phyloP scores from a whole-genome alignment of 1,140 invertebrate genomes.

The Drosophila obscura region DNA sequence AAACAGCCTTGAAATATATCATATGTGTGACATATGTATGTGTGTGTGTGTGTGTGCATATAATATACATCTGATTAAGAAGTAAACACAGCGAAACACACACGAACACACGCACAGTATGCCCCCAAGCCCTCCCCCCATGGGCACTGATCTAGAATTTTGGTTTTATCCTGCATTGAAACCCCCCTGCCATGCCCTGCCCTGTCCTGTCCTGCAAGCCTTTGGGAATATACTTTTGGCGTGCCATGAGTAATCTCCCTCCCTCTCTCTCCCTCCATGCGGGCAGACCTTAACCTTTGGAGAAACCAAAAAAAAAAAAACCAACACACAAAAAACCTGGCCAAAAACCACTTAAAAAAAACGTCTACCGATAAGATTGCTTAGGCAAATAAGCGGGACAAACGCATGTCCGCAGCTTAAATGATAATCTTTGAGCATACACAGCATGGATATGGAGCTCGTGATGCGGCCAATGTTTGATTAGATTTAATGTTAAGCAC shows the following conservation, averaged over 20 bases:
- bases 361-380: slow-evolving; percentile 34
- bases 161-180: too few species aligned
- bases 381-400: slow-evolving; percentile 39
- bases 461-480: slow-evolving; percentile 2
- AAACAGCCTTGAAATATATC: slow-evolving; percentile 58
- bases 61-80: slow-evolving; percentile 42
- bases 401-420: slow-evolving; percentile 30
- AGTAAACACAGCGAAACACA: slow-evolving; percentile 49
- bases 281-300: slow-evolving; percentile 8
- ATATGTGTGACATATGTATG: not conserved
- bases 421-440: slow-evolving; percentile 23
- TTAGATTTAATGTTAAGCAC: too few species aligned
- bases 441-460: slow-evolving; percentile 3
- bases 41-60: not conserved
- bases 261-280: not conserved
- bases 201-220: too few species aligned
- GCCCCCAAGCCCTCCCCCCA: not conserved
- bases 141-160: not conserved
- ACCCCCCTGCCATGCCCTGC: too few species aligned
- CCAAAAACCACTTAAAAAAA: slow-evolving; percentile 12
- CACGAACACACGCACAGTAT: slow-evolving; percentile 5
- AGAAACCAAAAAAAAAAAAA: not conserved
- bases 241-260: too few species aligned
- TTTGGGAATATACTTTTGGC: too few species aligned
- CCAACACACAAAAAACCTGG: not conserved